phyloP scores from a whole-genome alignment of 2,797 vertebrate species.

The Heteromormyrus szaboi region DNA sequence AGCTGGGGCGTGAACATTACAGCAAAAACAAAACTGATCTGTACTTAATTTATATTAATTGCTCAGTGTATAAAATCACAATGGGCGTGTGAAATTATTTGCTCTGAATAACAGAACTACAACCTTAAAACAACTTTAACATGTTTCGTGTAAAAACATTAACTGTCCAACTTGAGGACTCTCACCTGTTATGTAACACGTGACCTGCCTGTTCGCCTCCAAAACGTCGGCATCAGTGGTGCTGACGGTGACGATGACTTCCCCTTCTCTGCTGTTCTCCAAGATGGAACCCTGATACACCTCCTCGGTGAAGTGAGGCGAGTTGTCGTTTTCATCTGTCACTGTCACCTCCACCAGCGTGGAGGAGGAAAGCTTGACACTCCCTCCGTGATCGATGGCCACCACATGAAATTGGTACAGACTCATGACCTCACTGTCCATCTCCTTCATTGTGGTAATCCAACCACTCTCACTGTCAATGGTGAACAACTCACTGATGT shows the following conservation, averaged over 20 bases:
- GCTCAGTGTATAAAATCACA: background rate
- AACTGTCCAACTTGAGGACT: background rate
- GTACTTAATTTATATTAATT: background rate
- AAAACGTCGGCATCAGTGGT: slow-evolving; percentile 79
- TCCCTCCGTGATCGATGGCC: slow-evolving; percentile 80
- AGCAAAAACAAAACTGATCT: background rate
- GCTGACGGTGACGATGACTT: slow-evolving; percentile 73
- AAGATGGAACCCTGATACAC: slow-evolving; percentile 76
- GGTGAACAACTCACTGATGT: slow-evolving; percentile 67
- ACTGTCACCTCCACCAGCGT: slow-evolving; percentile 82
- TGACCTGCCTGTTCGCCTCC: slow-evolving; percentile 80
- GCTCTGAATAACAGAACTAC: background rate
- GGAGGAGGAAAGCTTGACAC: slow-evolving; percentile 80
- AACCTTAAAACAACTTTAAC: background rate
- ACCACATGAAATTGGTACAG: slow-evolving; percentile 78
- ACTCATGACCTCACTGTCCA: slow-evolving; percentile 77
- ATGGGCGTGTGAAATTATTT: background rate
- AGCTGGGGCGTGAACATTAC: background rate
- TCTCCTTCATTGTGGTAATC: slow-evolving; percentile 74
- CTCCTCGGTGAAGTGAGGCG: slow-evolving; percentile 77
- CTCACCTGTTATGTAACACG: slow-evolving; percentile 93
- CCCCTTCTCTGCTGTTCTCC: slow-evolving; percentile 76
- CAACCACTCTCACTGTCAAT: slow-evolving; percentile 85
- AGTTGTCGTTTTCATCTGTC: slow-evolving; percentile 92
- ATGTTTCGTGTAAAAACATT: background rate